Conservation (phyloP, 2,888 invertebrate species). For the Sepiola atlantica region DNA sequence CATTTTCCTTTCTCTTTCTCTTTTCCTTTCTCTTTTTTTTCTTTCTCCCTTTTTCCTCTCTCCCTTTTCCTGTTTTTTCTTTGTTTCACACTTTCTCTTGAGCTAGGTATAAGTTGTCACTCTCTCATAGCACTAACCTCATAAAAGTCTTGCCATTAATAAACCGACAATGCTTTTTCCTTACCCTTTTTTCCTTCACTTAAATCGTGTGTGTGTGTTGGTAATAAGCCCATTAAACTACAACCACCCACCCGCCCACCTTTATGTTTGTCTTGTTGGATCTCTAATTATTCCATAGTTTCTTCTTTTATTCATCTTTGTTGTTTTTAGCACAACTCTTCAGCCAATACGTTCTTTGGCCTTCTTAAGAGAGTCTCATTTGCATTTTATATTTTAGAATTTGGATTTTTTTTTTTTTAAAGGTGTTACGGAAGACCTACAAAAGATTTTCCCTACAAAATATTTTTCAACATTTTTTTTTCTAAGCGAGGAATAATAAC, state of each 20-base stretch:
- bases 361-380: background rate
- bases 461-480: no score
- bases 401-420: no score
- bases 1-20: background rate
- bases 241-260: background rate
- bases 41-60: no score
- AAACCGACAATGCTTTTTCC: background rate
- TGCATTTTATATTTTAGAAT: background rate
- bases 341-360: background rate
- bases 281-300: background rate
- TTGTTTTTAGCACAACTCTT: background rate
- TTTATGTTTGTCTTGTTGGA: no score
- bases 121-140: background rate
- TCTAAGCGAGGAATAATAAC: no score
- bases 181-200: background rate
- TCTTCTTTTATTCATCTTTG: background rate
- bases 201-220: background rate
- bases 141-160: background rate
- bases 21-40: background rate
- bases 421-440: background rate
- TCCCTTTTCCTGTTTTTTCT: no score
- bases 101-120: no score
- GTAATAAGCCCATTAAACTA: background rate
- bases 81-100: no score
- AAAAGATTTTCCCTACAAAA: no score